Conservation (phyloP, 1,140 invertebrate genomes). For the Papilio aristodemus region DNA sequence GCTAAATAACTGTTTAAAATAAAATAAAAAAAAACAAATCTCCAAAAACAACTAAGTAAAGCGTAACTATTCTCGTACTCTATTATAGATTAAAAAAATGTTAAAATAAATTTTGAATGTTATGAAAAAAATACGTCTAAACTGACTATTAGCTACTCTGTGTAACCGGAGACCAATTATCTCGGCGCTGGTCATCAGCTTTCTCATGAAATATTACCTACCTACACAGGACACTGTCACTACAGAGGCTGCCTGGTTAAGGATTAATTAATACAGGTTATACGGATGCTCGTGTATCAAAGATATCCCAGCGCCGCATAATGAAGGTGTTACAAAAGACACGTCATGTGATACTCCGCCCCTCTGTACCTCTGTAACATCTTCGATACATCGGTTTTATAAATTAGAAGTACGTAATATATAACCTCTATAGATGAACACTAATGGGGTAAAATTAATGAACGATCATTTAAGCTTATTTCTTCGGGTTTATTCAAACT, state of each 20-base stretch:
- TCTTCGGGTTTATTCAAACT: no score
- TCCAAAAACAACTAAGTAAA: neutral
- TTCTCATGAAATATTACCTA: slow-evolving; percentile 53
- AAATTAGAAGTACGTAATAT: neutral
- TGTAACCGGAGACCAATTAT: slow-evolving; percentile 57
- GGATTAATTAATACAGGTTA: slow-evolving; percentile 62
- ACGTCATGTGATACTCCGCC: slow-evolving; percentile 9
- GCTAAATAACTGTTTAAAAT: no score
- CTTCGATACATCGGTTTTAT: slow-evolving; percentile 8
- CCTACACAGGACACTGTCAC: slow-evolving; percentile 38
- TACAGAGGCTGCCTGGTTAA: slow-evolving; percentile 37
- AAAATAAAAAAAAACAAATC: no score
- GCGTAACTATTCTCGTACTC: neutral
- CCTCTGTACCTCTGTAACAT: neutral
- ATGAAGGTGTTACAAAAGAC: slow-evolving; percentile 57
- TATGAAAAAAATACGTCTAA: slow-evolving; percentile 15
- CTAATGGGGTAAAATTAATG: no score
- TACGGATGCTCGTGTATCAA: slow-evolving; percentile 59
- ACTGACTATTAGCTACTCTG: slow-evolving; percentile 32
- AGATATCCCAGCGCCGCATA: slow-evolving; percentile 55
- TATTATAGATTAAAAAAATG: neutral
- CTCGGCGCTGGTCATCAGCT: slow-evolving; percentile 52
- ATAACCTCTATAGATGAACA: no score
- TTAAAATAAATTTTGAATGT: neutral
- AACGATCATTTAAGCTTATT: neutral